Percentiles rank a stretch among this genome's conserved stretches.
These are phyloP conservation scores for Catalaphyllia jardinei DNA, from an alignment of 64 coral and sea anemone genomes.

Conservation along the genomic window DNA sequence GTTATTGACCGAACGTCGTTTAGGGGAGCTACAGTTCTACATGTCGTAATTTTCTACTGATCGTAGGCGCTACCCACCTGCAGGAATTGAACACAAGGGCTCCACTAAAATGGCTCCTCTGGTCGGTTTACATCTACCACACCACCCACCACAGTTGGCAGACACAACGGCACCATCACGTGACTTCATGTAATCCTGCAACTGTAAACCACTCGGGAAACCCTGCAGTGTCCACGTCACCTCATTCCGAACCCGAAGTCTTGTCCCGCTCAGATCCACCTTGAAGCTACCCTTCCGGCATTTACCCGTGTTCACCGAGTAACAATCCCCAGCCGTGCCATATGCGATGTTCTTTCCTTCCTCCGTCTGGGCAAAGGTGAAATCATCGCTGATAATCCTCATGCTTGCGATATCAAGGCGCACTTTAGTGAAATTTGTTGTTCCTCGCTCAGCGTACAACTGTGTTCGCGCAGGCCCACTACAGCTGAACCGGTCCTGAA, in stretches of 20 bases:
- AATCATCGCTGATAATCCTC: slow-evolving; percentile 71
- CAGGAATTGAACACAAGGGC: slow-evolving; percentile 75
- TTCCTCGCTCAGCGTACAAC: slow-evolving; percentile 77
- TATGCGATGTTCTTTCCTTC: slow-evolving; percentile 67
- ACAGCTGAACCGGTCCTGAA: slow-evolving; percentile 79
- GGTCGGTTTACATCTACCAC: slow-evolving; percentile 74
- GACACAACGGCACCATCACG: slow-evolving; percentile 54
- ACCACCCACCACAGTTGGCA: slow-evolving; percentile 95
- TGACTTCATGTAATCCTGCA: slow-evolving; percentile 80
- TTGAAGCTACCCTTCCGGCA: slow-evolving; percentile 89
- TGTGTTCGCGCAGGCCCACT: slow-evolving; percentile 52
- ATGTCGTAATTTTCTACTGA: background rate
- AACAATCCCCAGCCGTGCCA: slow-evolving; percentile 97
- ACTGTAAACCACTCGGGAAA: slow-evolving; percentile 65
- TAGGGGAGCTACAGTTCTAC: too few relatives aligned
- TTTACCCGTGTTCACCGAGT: slow-evolving; percentile 78
- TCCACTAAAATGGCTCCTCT: slow-evolving; percentile 64
- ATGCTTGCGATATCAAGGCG: slow-evolving; percentile 61
- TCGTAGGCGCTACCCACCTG: slow-evolving; percentile 29
- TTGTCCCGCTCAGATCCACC: slow-evolving; percentile 83
- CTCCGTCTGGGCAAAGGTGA: slow-evolving; percentile 50
- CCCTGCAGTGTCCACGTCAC: slow-evolving; percentile 88
- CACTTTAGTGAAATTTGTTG: slow-evolving; percentile 83
- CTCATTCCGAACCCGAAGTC: slow-evolving; percentile 57
- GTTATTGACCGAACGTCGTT: too few relatives aligned